These are phyloP conservation scores for Brachionus calyciflorus DNA, from an alignment of 1,140 invertebrate species.

Conservation along the genomic window DNA sequence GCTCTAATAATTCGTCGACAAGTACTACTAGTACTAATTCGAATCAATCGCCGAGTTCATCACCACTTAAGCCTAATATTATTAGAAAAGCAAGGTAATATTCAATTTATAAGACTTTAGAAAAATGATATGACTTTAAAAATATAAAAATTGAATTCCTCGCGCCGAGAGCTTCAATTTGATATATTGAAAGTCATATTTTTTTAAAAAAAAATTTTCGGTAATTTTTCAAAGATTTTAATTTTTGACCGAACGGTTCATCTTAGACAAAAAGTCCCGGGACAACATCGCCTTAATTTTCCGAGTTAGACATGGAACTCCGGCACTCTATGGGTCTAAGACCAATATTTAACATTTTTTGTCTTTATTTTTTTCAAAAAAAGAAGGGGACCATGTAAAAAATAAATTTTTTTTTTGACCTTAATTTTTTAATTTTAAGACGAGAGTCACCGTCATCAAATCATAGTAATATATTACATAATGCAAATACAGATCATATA, in stretches of 20 bases:
- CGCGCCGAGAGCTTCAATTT: too few relatives aligned
- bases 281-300: too few relatives aligned
- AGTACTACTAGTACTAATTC: background rate
- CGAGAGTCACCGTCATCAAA: constrained; percentile 36
- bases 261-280: too few relatives aligned
- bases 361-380: background rate
- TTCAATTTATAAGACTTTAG: too few relatives aligned
- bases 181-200: too few relatives aligned
- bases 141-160: background rate
- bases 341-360: background rate
- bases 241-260: too few relatives aligned
- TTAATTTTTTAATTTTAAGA: background rate
- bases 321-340: too few relatives aligned
- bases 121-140: background rate
- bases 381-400: too few relatives aligned
- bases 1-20: constrained; percentile 22
- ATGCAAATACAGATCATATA: background rate
- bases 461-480: background rate
- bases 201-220: too few relatives aligned
- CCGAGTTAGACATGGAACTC: too few relatives aligned
- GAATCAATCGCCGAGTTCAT: constrained; percentile 3
- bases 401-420: background rate
- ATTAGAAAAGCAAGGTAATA: constrained; percentile 41
- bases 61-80: constrained; percentile 40
- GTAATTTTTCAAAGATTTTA: too few relatives aligned